A percentile compares a stretch with the other conserved stretches of the same genome.
Conservation (phyloP, 2,888 invertebrate species). For the Blastobasis lacticolella region DNA sequence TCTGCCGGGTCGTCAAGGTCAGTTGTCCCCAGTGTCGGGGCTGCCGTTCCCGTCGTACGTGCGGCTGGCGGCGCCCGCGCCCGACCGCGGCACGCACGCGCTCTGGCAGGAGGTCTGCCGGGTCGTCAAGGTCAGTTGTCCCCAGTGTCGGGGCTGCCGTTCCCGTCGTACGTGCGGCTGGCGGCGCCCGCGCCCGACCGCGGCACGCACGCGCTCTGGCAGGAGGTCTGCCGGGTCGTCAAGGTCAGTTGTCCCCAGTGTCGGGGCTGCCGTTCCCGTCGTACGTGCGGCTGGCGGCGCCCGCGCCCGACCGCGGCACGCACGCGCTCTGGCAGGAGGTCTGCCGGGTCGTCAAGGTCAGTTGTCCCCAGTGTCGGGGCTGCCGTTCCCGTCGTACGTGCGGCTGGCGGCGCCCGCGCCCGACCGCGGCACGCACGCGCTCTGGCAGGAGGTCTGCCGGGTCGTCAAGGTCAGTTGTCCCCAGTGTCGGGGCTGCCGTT, state of each 20-base stretch:
- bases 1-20: slow-evolving; percentile 83
- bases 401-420: slow-evolving; percentile 84
- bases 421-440: slow-evolving; percentile 83
- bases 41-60: slow-evolving; percentile 81
- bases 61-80: slow-evolving; percentile 83
- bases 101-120: slow-evolving; percentile 88
- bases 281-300: slow-evolving; percentile 84
- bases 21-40: too few relatives aligned
- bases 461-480: slow-evolving; percentile 81
- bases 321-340: slow-evolving; percentile 89
- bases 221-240: slow-evolving; percentile 84
- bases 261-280: slow-evolving; percentile 78
- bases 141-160: slow-evolving; percentile 73
- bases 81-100: slow-evolving; percentile 84
- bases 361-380: too few relatives aligned
- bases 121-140: slow-evolving; percentile 80
- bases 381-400: slow-evolving; percentile 80
- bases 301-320: slow-evolving; percentile 84
- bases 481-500: slow-evolving; percentile 72
- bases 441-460: slow-evolving; percentile 88
- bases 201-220: slow-evolving; percentile 86
- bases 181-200: slow-evolving; percentile 85
- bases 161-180: slow-evolving; percentile 83
- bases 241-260: too few relatives aligned
- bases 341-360: slow-evolving; percentile 81